Conservation (phyloP, 2,888 invertebrate genomes). For the Metellina segmentata region DNA sequence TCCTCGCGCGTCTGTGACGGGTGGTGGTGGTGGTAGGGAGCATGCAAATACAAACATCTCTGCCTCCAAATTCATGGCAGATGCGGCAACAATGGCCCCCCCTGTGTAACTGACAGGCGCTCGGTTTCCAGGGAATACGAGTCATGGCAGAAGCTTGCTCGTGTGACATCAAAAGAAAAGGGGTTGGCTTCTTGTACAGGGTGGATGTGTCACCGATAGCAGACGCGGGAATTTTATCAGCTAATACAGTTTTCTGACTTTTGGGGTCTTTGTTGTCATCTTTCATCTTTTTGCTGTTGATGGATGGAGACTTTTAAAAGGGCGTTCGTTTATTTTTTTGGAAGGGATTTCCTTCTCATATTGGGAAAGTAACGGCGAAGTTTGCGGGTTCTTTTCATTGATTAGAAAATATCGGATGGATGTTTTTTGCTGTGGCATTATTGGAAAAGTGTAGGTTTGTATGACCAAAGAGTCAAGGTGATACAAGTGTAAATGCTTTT, state of each 20-base stretch:
- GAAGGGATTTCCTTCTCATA: neutral
- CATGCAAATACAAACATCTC: constrained; percentile 45
- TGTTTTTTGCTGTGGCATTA: neutral
- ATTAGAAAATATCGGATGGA: neutral
- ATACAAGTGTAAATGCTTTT: too few relatives aligned
- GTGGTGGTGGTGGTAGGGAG: neutral
- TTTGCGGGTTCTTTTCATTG: neutral
- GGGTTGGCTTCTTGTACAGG: neutral
- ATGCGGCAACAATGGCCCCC: constrained; percentile 11
- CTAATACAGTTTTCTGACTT: constrained; percentile 57
- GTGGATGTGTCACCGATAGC: constrained; percentile 26
- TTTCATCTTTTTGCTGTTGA: constrained; percentile 20
- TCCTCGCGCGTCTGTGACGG: neutral
- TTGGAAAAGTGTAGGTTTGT: neutral
- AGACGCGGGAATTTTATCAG: constrained; percentile 15
- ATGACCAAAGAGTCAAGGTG: too few relatives aligned
- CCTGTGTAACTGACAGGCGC: constrained; percentile 40
- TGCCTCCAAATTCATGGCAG: constrained; percentile 25
- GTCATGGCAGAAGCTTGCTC: neutral
- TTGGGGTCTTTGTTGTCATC: constrained; percentile 19
- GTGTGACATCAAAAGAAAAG: constrained; percentile 36
- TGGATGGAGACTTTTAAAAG: neutral
- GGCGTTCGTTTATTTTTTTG: neutral
- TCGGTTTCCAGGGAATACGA: neutral
- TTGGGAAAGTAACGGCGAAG: neutral